Conservation (phyloP, 2,113 vertebrate species). For the Rhinolophus ferrumequinum region DNA sequence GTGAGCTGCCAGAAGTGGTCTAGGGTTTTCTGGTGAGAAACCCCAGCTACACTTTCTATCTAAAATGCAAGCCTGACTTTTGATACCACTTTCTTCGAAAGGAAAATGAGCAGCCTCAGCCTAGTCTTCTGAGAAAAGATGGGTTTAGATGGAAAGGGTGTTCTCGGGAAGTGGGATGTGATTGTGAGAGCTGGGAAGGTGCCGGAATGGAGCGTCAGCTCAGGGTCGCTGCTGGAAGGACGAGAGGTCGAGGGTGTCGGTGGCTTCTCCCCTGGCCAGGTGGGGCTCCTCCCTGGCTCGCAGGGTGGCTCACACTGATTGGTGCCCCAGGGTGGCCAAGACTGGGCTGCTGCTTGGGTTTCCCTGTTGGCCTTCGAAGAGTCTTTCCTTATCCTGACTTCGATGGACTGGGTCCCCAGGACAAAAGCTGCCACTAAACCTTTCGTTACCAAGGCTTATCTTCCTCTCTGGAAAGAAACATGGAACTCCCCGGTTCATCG, state of each 20-base stretch:
- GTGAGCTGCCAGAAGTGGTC: too few relatives aligned
- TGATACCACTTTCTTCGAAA: neutral
- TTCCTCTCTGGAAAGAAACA: neutral
- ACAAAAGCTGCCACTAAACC: constrained; percentile 9
- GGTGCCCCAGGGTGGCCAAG: neutral
- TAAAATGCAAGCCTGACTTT: neutral
- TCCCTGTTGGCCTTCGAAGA: neutral
- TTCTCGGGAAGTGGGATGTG: neutral
- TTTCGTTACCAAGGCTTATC: neutral
- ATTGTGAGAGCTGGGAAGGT: neutral
- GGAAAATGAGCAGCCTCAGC: neutral
- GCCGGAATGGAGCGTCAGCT: neutral
- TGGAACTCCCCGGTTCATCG: neutral
- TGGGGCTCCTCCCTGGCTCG: neutral
- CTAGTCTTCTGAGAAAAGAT: neutral
- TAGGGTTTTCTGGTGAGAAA: neutral
- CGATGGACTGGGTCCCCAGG: neutral
- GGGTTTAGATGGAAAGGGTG: constrained; percentile 49
- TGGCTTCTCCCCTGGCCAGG: constrained; percentile 66
- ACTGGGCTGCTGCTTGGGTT: rapidly evolving
- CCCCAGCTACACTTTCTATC: neutral
- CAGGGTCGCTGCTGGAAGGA: constrained; percentile 19
- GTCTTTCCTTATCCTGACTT: neutral
- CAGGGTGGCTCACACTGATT: neutral
- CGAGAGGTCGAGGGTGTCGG: constrained; percentile 38